A percentile compares a stretch with the other conserved stretches of the same genome.
Evolutionary conservation across 2,113 vertebrate genomes (phyloP).

Genomic region (Hyperopisus bebe): DNA sequence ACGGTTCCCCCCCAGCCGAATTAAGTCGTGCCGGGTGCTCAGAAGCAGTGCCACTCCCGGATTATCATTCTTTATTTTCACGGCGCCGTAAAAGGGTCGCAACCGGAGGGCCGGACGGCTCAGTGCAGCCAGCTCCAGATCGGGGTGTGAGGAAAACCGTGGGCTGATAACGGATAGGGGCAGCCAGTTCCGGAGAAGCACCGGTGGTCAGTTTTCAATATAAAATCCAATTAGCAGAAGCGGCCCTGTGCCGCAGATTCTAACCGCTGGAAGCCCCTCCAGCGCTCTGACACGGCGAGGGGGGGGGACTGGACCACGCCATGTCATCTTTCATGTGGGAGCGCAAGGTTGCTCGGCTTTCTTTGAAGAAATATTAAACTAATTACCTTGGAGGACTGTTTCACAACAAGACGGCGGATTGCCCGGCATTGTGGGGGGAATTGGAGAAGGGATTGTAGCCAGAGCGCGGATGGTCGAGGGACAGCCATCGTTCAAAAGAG

Average conservation of each 20-base stretch:
- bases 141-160: not conserved
- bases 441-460: not conserved
- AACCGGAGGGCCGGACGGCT: not conserved
- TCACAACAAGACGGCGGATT: conserved; percentile 56
- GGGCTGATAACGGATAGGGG: not conserved
- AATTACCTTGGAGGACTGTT: conserved; percentile 67
- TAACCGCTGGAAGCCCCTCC: conserved; percentile 61
- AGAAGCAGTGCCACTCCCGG: conserved; percentile 22
- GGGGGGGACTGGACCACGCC: conserved; percentile 45
- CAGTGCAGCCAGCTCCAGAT: not conserved
- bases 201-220: conserved; percentile 63
- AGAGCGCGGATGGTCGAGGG: not conserved
- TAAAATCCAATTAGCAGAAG: conserved; percentile 67
- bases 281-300: conserved; percentile 43
- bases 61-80: not conserved
- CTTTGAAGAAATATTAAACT: conserved; percentile 76
- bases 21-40: conserved; percentile 31
- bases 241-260: conserved; percentile 48
- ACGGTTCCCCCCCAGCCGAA: conserved; percentile 12
- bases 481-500: conserved; percentile 26
- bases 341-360: conserved; percentile 59
- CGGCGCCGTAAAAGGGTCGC: not conserved
- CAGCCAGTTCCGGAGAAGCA: conserved; percentile 13
- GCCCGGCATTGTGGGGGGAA: conserved; percentile 50
- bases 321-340: conserved; percentile 63